Conservation (phyloP, 1,140 invertebrate species). For the Rhyzopertha dominica region DNA sequence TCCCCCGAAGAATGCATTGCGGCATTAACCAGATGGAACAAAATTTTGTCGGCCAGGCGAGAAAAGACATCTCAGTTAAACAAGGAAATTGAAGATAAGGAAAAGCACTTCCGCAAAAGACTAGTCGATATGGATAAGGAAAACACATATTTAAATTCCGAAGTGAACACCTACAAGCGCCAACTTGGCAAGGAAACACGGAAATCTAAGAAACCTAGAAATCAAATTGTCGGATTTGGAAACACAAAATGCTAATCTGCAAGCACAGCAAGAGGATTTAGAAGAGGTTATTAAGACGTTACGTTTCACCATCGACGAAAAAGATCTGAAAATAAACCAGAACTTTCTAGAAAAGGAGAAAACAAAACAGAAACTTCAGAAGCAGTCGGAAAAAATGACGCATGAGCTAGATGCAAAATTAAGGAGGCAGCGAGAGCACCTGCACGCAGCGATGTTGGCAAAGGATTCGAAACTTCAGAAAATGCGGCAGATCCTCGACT, state of each 20-base stretch:
- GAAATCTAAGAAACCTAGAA: conserved; percentile 55
- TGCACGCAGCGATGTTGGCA: conserved; percentile 51
- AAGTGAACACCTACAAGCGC: conserved; percentile 32
- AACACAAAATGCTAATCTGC: conserved; percentile 49
- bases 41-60: conserved; percentile 14
- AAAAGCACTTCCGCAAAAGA: conserved; percentile 33
- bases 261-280: conserved; percentile 44
- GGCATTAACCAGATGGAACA: no score
- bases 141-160: conserved; percentile 27
- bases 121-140: conserved; percentile 32
- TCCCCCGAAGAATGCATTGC: no score
- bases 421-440: conserved; percentile 59
- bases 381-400: conserved; percentile 65
- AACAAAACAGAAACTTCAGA: conserved; percentile 65
- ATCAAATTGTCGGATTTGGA: conserved; percentile 54
- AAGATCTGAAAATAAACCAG: conserved; percentile 64
- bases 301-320: conserved; percentile 54
- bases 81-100: conserved; percentile 24
- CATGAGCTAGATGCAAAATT: conserved; percentile 61
- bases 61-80: conserved; percentile 18
- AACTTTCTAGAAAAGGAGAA: conserved; percentile 69
- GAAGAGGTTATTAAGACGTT: conserved; percentile 38
- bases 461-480: conserved; percentile 51
- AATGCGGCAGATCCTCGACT: conserved; percentile 49
- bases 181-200: conserved; percentile 49